These are phyloP conservation scores for Stenurella melanura DNA, from an alignment of 2,888 invertebrate species.

Conservation along the genomic window DNA sequence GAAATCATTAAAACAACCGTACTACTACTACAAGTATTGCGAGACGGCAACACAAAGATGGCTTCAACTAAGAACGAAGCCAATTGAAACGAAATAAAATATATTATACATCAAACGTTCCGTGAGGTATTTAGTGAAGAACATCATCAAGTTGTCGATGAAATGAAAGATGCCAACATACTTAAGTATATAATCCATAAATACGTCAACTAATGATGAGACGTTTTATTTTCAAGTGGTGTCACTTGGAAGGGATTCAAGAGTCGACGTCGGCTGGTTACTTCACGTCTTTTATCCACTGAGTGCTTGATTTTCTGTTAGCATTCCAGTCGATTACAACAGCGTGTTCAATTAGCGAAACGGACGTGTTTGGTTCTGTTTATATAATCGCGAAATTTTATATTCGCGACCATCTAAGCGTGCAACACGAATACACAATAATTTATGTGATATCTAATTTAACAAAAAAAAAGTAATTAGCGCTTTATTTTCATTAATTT, in stretches of 20 bases:
- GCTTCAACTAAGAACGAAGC: not conserved
- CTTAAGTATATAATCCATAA: conserved; percentile 59
- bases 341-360: conserved; percentile 62
- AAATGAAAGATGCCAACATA: conserved; percentile 55
- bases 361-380: conserved; percentile 58
- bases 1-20: no score
- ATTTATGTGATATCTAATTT: conserved; percentile 56
- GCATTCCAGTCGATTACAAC: conserved; percentile 58
- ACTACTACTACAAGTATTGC: not conserved
- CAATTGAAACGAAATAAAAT: conserved; percentile 30
- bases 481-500: conserved; percentile 30
- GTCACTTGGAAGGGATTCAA: conserved; percentile 63
- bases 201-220: conserved; percentile 64
- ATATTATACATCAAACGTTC: conserved; percentile 52
- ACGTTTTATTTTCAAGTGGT: conserved; percentile 63
- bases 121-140: conserved; percentile 43
- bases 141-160: conserved; percentile 47
- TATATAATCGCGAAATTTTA: conserved; percentile 59
- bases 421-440: conserved; percentile 57
- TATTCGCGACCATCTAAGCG: conserved; percentile 54
- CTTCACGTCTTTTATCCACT: conserved; percentile 54
- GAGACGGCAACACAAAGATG: not conserved
- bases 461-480: conserved; percentile 34
- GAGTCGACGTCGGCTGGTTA: conserved; percentile 51
- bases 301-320: conserved; percentile 43